Conservation (phyloP, 1,140 invertebrate species). For the Caenorhabditis elegans region WBcel235 BX284605.5:5732501-5733000, state of each 20-base stretch:
- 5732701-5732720: neutral
- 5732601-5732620: neutral
- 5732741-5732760: neutral
- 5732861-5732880: neutral
- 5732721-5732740: constrained; percentile 1
- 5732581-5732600: neutral
- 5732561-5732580: neutral
- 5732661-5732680: too few species aligned
- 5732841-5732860: neutral
- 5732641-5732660: neutral
- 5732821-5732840: neutral
- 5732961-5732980: too few species aligned
- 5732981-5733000: too few species aligned
- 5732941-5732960: too few species aligned
- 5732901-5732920: too few species aligned
- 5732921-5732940: too few species aligned
- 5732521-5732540: neutral
- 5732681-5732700: too few species aligned
- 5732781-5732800: neutral
- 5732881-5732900: neutral
- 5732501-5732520: neutral
- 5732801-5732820: neutral
- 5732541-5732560: too few species aligned
- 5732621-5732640: neutral
- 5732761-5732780: neutral